phyloP scores from a whole-genome alignment of 2,888 invertebrate species.

The Lepas anatifera region DNA sequence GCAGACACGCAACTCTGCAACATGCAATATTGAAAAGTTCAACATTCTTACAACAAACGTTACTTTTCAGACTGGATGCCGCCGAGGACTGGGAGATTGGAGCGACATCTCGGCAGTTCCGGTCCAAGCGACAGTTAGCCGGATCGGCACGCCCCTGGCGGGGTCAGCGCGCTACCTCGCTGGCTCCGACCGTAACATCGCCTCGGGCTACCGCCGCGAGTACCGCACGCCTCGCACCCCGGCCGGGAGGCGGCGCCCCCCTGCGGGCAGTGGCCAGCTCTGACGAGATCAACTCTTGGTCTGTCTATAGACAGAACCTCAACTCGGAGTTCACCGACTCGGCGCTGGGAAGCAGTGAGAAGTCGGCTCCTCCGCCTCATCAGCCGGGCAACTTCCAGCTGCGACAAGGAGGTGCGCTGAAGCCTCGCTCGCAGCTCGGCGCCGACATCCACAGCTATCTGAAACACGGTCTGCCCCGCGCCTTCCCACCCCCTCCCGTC shows the following conservation, averaged over 20 bases:
- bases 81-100: background rate
- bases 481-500: constrained; percentile 64
- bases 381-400: constrained; percentile 82
- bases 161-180: background rate
- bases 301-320: constrained; percentile 75
- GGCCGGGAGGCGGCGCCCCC: too few species aligned
- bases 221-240: too few species aligned
- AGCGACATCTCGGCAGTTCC: background rate
- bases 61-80: background rate
- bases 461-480: constrained; percentile 83
- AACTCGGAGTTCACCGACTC: constrained; percentile 93
- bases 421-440: constrained; percentile 54
- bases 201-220: too few species aligned
- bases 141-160: too few species aligned
- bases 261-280: constrained; percentile 45
- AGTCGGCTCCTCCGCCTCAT: constrained; percentile 73
- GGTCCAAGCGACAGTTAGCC: too few species aligned
- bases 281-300: constrained; percentile 91
- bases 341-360: constrained; percentile 80
- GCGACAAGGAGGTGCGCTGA: constrained; percentile 51
- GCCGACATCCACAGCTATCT: constrained; percentile 88
- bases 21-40: too few species aligned
- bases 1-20: too few species aligned
- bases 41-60: too few species aligned
- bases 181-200: background rate